Conservation (phyloP, 2,888 invertebrate genomes). For the Hypolimnas misippus region DNA sequence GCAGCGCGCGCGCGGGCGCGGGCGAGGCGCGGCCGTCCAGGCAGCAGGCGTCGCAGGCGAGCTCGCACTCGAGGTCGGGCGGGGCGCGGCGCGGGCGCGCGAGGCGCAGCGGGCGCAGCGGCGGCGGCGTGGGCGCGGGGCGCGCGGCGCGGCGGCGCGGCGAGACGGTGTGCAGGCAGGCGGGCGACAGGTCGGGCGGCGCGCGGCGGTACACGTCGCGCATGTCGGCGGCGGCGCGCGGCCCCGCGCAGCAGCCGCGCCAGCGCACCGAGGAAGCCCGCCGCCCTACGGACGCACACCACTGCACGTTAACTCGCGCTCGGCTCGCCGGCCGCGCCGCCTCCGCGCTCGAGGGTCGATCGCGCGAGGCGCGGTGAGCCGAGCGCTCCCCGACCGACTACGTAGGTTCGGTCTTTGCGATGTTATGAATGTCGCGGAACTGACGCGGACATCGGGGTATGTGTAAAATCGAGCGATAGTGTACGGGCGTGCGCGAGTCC, state of each 20-base stretch:
- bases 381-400: too few relatives aligned
- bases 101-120: conserved; percentile 45
- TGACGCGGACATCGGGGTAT: background rate
- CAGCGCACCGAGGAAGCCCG: conserved; percentile 52
- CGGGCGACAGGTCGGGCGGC: conserved; percentile 72
- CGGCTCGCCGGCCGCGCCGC: too few relatives aligned
- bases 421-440: background rate
- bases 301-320: background rate
- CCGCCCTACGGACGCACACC: conserved; percentile 48
- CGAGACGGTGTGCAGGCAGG: conserved; percentile 73
- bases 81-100: conserved; percentile 49
- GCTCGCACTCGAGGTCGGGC: conserved; percentile 76
- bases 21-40: conserved; percentile 56
- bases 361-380: too few relatives aligned
- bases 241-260: conserved; percentile 50
- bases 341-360: too few relatives aligned
- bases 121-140: conserved; percentile 42
- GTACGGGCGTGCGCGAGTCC: conserved; percentile 20
- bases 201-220: conserved; percentile 85
- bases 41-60: conserved; percentile 67
- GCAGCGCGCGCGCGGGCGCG: conserved; percentile 52
- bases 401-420: background rate
- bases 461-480: background rate
- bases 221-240: conserved; percentile 59
- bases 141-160: conserved; percentile 56